Percentiles rank a stretch among this genome's conserved stretches.
Conservation (phyloP, 2,797 vertebrate species). For the Chloroceryle inda region DNA sequence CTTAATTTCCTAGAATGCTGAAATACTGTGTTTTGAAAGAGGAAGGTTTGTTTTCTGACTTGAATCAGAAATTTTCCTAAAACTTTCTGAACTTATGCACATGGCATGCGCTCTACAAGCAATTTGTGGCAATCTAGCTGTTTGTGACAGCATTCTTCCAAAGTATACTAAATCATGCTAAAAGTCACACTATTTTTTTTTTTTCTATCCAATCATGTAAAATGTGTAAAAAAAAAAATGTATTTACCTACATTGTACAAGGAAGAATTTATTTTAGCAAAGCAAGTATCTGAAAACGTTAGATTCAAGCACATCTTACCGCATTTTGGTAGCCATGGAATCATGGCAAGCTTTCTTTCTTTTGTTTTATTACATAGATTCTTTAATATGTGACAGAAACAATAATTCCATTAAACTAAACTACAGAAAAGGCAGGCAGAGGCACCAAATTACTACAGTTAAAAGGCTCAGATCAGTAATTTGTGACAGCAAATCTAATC, state of each 20-base stretch:
- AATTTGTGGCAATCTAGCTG: background rate
- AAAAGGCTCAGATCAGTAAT: background rate
- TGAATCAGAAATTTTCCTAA: background rate
- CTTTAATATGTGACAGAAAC: background rate
- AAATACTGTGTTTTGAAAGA: background rate
- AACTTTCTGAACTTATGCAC: background rate
- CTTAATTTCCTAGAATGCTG: background rate
- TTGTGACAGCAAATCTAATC: background rate
- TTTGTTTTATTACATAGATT: background rate
- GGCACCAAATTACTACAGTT: background rate
- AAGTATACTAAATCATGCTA: background rate
- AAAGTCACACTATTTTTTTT: fast-evolving
- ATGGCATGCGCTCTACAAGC: background rate
- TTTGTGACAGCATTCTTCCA: background rate
- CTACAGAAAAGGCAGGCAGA: background rate
- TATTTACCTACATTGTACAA: background rate
- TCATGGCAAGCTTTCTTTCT: background rate
- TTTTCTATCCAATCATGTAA: background rate
- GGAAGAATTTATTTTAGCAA: background rate
- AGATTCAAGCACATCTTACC: background rate
- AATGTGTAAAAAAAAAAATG: background rate
- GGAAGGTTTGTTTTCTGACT: background rate
- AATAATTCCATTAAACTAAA: background rate
- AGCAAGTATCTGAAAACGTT: background rate
- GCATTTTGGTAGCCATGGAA: background rate